A percentile compares a stretch with the other conserved stretches of the same genome.
Conservation (phyloP, 37 sponge, comb jelly and placozoan genomes). For the Halichondria panicea region DNA sequence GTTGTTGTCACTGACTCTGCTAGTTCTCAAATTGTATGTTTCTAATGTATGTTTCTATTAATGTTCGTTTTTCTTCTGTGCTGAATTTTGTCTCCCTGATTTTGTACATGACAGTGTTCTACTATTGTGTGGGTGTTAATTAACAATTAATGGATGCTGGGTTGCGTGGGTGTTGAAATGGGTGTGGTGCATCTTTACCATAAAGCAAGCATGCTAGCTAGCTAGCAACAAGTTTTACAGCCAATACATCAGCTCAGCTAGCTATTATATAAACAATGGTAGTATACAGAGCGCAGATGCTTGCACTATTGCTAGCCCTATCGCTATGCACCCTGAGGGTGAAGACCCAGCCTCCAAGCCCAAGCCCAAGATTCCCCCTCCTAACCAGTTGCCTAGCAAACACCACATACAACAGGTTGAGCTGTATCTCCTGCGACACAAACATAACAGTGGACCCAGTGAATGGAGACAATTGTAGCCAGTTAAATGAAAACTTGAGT, state of each 20-base stretch:
- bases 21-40: constrained; percentile 16
- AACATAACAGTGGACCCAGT: not conserved
- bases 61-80: not conserved
- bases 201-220: too few relatives aligned
- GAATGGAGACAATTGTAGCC: not conserved
- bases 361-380: constrained; percentile 3
- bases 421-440: not conserved
- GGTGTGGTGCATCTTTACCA: too few relatives aligned
- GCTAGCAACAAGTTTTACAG: too few relatives aligned
- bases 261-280: too few relatives aligned
- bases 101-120: not conserved
- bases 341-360: not conserved
- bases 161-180: too few relatives aligned
- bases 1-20: constrained; percentile 34
- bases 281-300: too few relatives aligned
- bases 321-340: not conserved
- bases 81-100: not conserved
- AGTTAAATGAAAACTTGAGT: too few relatives aligned
- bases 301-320: too few relatives aligned
- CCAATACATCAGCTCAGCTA: too few relatives aligned
- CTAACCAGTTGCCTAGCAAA: not conserved
- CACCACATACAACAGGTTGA: not conserved
- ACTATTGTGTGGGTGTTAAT: not conserved
- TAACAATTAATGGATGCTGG: too few relatives aligned
- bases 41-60: not conserved